Conservation (phyloP, 2,888 invertebrate genomes). For the Synanthedon tipuliformis region DNA sequence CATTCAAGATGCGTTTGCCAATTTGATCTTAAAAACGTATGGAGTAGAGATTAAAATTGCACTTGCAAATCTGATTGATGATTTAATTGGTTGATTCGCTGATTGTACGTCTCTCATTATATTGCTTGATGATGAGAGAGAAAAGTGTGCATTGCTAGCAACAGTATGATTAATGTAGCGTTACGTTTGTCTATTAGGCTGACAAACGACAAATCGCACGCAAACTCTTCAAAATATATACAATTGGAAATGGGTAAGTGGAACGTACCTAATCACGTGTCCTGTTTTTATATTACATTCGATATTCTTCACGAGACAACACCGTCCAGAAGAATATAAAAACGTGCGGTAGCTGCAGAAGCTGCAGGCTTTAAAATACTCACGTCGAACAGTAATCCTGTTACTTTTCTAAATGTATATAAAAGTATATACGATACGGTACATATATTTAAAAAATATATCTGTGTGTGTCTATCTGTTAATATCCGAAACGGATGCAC, state of each 20-base stretch:
- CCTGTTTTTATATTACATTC: too few species aligned
- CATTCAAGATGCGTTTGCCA: neutral
- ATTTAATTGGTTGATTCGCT: neutral
- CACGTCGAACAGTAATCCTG: too few species aligned
- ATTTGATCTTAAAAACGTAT: neutral
- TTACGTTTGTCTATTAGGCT: conserved; percentile 10
- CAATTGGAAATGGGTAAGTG: conserved; percentile 12
- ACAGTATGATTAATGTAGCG: conserved; percentile 26
- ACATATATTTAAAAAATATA: too few species aligned
- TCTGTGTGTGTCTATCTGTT: too few species aligned
- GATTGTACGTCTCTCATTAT: neutral
- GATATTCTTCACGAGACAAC: too few species aligned
- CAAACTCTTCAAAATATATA: conserved; percentile 10
- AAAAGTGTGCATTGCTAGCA: conserved; percentile 17
- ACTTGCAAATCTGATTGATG: neutral
- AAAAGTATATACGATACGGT: too few species aligned
- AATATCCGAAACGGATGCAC: too few species aligned
- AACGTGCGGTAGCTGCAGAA: too few species aligned
- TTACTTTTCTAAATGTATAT: too few species aligned
- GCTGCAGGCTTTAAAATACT: too few species aligned
- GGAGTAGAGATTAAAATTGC: neutral
- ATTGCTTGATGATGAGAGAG: conserved; percentile 11
- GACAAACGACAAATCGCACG: conserved; percentile 5
- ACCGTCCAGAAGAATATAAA: too few species aligned
- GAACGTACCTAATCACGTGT: conserved; percentile 4